These are phyloP conservation scores for Tylochromis polylepis DNA, from an alignment of 2,113 vertebrate genomes.

Conservation along the genomic window DNA sequence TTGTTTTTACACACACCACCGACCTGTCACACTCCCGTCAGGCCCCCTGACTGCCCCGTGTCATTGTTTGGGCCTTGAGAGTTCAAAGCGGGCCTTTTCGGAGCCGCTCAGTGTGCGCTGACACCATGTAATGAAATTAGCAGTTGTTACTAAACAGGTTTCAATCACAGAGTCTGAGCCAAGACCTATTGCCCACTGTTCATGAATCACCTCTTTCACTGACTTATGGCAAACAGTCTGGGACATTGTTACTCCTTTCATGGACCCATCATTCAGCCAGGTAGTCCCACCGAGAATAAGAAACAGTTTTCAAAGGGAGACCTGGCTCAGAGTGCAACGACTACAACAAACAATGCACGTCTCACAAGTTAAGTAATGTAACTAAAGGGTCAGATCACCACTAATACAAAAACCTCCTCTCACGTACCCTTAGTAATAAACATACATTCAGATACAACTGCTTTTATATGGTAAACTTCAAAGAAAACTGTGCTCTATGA, in stretches of 20 bases:
- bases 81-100: slow-evolving; percentile 90
- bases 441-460: background rate
- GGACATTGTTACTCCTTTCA: slow-evolving; percentile 32
- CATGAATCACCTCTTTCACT: slow-evolving; percentile 66
- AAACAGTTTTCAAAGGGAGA: background rate
- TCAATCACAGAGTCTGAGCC: slow-evolving; percentile 87
- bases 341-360: background rate
- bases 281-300: slow-evolving; percentile 60
- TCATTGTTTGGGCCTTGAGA: slow-evolving; percentile 88
- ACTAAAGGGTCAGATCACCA: background rate
- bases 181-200: slow-evolving; percentile 57
- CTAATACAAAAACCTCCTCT: background rate
- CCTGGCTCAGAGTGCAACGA: slow-evolving; percentile 26
- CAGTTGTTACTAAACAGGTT: slow-evolving; percentile 89
- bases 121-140: slow-evolving; percentile 95
- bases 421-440: background rate
- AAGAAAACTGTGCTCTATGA: background rate
- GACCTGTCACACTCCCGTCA: slow-evolving; percentile 85
- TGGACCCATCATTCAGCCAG: slow-evolving; percentile 62
- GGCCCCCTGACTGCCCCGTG: slow-evolving; percentile 82
- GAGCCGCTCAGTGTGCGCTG: slow-evolving; percentile 88
- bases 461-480: background rate
- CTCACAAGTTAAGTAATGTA: background rate
- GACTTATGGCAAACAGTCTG: slow-evolving; percentile 44
- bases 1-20: slow-evolving; percentile 66